Conservation (phyloP, 2,888 invertebrate species). For the Aphodius granarius region DNA sequence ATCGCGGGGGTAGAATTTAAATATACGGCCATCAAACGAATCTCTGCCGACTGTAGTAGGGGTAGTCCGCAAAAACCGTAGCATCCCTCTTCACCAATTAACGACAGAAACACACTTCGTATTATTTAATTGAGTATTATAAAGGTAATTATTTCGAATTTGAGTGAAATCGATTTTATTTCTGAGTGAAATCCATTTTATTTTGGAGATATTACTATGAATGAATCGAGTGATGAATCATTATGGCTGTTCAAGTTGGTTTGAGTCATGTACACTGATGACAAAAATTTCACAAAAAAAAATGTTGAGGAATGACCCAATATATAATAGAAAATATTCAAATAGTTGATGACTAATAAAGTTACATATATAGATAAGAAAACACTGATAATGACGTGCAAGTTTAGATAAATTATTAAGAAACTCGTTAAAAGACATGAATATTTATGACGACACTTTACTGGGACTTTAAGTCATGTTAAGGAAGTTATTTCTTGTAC, state of each 20-base stretch:
- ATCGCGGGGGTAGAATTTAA: constrained; percentile 23
- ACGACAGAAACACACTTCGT: neutral
- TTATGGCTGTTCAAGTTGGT: no score
- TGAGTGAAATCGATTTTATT: no score
- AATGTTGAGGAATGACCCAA: neutral
- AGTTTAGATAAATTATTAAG: neutral
- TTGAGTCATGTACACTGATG: neutral
- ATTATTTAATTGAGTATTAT: neutral
- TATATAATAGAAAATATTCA: neutral
- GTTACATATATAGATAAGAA: no score
- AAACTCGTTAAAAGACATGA: neutral
- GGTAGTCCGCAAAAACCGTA: neutral
- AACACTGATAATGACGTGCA: no score
- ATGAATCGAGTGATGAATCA: no score
- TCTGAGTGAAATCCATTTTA: no score
- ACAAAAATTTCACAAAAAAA: neutral
- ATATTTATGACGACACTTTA: neutral
- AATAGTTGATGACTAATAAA: neutral
- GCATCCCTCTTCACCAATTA: neutral
- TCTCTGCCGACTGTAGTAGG: constrained; percentile 16
- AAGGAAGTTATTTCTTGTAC: neutral
- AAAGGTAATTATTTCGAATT: no score
- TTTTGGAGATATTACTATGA: no score
- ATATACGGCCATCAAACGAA: constrained; percentile 24
- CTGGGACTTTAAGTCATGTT: neutral